These are phyloP conservation scores for Arremon aurantiirostris DNA, from an alignment of 2,797 vertebrate genomes.

Conservation along the genomic window DNA sequence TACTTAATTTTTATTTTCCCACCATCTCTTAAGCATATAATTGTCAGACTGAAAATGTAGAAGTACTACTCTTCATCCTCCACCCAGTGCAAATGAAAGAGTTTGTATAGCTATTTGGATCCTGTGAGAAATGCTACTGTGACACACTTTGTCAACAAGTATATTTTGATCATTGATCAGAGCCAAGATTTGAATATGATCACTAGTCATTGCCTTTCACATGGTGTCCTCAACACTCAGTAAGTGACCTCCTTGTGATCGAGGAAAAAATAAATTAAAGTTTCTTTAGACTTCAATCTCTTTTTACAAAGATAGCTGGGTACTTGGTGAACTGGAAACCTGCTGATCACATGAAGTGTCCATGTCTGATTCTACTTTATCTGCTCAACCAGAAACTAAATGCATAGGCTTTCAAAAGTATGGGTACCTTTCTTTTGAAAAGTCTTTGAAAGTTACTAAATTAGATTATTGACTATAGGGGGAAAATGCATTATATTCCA, in stretches of 20 bases:
- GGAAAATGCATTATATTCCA: background rate
- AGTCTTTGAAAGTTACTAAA: background rate
- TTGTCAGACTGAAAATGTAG: background rate
- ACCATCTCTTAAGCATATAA: background rate
- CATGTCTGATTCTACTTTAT: background rate
- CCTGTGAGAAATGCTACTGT: background rate
- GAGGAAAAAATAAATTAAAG: background rate
- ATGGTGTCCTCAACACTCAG: background rate
- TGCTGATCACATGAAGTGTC: background rate
- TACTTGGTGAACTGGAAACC: background rate
- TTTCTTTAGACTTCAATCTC: background rate
- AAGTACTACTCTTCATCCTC: background rate
- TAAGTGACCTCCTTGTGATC: background rate
- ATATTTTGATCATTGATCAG: background rate
- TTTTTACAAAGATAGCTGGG: background rate
- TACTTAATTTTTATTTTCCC: background rate
- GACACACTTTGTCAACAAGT: background rate
- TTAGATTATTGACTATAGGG: background rate
- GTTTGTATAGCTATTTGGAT: background rate
- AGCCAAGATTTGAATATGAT: background rate
- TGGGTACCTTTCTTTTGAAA: background rate
- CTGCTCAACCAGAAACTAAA: background rate
- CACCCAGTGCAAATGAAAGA: background rate
- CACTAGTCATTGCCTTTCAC: background rate
- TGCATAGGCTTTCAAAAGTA: background rate